Evolutionary conservation across 2,113 vertebrate genomes (phyloP), one percentile per base, ranked within the genome.

Genomic region (Pheucticus melanocephalus): DNA sequence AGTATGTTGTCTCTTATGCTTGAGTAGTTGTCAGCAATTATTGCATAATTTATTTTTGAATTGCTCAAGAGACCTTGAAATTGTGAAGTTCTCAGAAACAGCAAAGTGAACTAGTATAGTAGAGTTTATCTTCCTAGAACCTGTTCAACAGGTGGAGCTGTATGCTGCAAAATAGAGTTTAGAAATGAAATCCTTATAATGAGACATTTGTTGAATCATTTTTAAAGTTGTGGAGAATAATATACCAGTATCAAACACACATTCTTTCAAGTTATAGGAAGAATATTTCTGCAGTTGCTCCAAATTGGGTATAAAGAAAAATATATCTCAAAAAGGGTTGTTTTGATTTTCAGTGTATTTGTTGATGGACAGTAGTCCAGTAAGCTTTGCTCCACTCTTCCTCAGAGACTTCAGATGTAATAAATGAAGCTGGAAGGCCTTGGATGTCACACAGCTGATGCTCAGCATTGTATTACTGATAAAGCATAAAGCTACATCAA

Each of bases 141-240:
- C 63, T 84, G 47, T 84, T 93, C 78, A 88, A 94, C 89, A 94
- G 96, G 94, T 90, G 84, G 94, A 86, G 70, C 94, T 86, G n/a
- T 94, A 42, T 56, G 42, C 92, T 70, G 61, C 57, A 85, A 91
- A 86, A 63, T 35, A 50, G 24, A 56, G 35, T 51, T 79, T 70
- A 56, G 25, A 31, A 60, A 37, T 51, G 1, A 94, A 76, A 73
- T 73, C 56, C 1, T 9, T 57, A 11, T 25, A 21, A 51, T 42
- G 17, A 48, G 21, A 42, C 0, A 0, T 21, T 24, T 53, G 24
- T 61, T 33, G 35, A 92, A 68, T 77, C 0, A 2, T 71, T 91
- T 56, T 31, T 14, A 24, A 12, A 73, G 28, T 80, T 50, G 31
- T 1, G 42, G 31, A 63, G 13, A 60, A n/a, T n/a, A 54, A 47